Base-by-base conservation (phyloP, 2,888 invertebrate genomes). In the Coleophora flavipennella region DNA sequence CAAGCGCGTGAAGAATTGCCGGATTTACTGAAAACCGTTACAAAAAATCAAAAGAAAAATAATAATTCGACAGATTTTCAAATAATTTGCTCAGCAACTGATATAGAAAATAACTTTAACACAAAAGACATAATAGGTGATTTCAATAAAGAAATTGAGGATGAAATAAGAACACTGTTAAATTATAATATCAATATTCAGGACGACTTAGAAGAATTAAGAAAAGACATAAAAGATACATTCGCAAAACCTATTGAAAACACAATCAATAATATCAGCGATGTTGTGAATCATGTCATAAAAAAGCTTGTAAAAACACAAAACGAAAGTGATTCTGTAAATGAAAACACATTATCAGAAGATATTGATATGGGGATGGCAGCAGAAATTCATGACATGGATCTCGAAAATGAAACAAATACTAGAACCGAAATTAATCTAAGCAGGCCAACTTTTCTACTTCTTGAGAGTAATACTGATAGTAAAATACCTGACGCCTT, bases 61-160 rank as follows among this genome's bases (percentile, higher is more conserved):
- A 65, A 70, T 28, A 38, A 53, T 32, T 51, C 49, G 39, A 4
- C 6, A 20, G 63, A 51, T 44, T 72, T 62, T 41, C 77, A 78
- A 36, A 51, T 66, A 10, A 66, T 62, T 50, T 80, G 70, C 45
- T 63, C 69, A 36, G 70, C 75, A 48, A 68, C 76, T 27, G 84
- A 83, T 48, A 76, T 83, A 50, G 84, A 84, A 58, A 81, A 81
- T 49, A 83, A 84, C 53, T 83, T 83, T 51, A 58, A 78, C 32
- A 65, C 78, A 4, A 78, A 74, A 52, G 79, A 86, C 54, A 86
- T 88, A 33, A 85, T 88, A 43, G 87, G 87, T 20, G 85, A 88
- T 62, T 88, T 88, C 50, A 86, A 85, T 44, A 86, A 86, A 61
- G 88, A 88, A 72, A 75, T 88, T 31, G 86, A 87, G 69, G 85